Percentiles rank a stretch among this genome's conserved stretches.
Evolutionary conservation across 2,797 vertebrate genomes (phyloP).

Genomic region (Hydrolagus colliei): DNA sequence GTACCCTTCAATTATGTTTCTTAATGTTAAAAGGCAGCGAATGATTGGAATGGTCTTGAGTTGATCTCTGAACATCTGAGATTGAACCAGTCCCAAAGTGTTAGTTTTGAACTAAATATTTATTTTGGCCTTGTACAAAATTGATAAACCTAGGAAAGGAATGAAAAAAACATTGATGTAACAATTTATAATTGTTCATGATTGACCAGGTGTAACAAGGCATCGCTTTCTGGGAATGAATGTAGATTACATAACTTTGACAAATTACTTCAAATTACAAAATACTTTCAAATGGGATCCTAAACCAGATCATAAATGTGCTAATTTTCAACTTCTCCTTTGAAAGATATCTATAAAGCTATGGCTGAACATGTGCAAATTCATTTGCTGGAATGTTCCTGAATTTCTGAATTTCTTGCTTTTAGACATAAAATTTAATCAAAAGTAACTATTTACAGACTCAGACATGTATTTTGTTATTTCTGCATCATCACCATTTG

Average conservation of each 20-base stretch:
- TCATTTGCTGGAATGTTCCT: not conserved
- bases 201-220: not conserved
- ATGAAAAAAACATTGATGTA: not conserved
- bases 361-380: not conserved
- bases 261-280: not conserved
- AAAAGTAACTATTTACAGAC: constrained; percentile 12
- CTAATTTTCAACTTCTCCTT: not conserved
- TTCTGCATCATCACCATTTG: constrained; percentile 18
- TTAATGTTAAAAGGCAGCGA: too few relatives aligned
- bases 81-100: too few relatives aligned
- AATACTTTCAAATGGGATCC: not conserved
- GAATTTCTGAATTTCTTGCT: not conserved
- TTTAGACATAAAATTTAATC: constrained; percentile 24
- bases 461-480: not conserved
- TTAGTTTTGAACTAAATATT: too few relatives aligned
- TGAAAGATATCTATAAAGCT: not conserved
- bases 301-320: not conserved
- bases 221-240: not conserved
- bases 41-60: too few relatives aligned
- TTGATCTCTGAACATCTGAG: too few relatives aligned
- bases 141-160: not conserved
- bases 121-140: not conserved
- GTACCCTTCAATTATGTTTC: too few relatives aligned
- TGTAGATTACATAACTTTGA: not conserved
- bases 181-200: not conserved